A percentile compares a stretch with the other conserved stretches of the same genome.
These are phyloP conservation scores for Watsonalla cultraria DNA, from an alignment of 2,888 invertebrate genomes.

Conservation along the genomic window DNA sequence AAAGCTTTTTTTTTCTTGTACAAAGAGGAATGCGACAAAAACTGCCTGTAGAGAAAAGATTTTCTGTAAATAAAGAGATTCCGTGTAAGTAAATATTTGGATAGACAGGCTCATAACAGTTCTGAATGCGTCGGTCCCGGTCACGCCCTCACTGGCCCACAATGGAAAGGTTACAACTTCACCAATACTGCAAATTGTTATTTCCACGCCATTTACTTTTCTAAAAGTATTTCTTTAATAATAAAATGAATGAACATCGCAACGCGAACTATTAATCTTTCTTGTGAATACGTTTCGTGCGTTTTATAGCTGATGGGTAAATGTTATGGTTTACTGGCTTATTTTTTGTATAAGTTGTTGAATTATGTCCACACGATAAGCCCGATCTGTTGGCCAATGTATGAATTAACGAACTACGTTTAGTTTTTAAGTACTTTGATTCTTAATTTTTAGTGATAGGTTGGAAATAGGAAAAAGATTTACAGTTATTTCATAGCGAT, in stretches of 20 bases:
- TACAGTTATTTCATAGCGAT: too few species aligned
- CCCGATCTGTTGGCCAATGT: too few species aligned
- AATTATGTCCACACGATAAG: too few species aligned
- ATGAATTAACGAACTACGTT: too few species aligned
- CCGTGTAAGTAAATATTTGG: constrained; percentile 73
- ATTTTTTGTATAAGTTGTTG: not conserved
- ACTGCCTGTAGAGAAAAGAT: not conserved
- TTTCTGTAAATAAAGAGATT: constrained; percentile 40
- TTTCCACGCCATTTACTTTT: constrained; percentile 73
- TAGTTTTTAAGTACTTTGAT: too few species aligned
- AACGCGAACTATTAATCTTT: constrained; percentile 65
- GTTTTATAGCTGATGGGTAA: constrained; percentile 44
- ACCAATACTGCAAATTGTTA: constrained; percentile 72
- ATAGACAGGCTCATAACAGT: constrained; percentile 64
- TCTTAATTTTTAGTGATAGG: too few species aligned
- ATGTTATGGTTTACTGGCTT: constrained; percentile 7
- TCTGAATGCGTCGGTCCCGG: constrained; percentile 39
- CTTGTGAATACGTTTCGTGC: constrained; percentile 50
- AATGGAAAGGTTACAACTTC: constrained; percentile 42
- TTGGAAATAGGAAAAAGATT: too few species aligned
- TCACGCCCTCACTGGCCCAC: constrained; percentile 66
- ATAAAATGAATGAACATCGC: constrained; percentile 41
- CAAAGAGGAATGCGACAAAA: not conserved
- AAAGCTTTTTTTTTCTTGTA: too few species aligned
- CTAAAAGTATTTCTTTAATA: constrained; percentile 46